Conservation (phyloP, 1,140 invertebrate species). For the Gonioctena quinquepunctata region DNA sequence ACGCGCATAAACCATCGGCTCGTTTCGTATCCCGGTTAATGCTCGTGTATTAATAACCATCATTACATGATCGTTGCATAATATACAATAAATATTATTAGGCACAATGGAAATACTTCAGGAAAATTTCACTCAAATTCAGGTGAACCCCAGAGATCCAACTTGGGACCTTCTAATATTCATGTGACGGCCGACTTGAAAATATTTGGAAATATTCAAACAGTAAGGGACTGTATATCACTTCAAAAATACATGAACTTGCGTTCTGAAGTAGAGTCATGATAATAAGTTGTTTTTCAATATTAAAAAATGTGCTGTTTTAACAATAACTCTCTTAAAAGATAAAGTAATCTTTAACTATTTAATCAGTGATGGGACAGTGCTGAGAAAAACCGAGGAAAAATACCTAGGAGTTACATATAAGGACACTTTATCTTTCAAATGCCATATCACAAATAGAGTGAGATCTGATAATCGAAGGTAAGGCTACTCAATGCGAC, state of each 20-base stretch:
- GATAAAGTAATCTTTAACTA: not conserved
- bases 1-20: too few relatives aligned
- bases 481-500: too few relatives aligned
- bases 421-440: not conserved
- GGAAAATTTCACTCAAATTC: too few relatives aligned
- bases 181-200: not conserved
- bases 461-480: too few relatives aligned
- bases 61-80: too few relatives aligned
- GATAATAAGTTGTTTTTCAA: not conserved
- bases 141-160: too few relatives aligned
- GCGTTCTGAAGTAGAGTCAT: not conserved
- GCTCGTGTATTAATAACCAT: too few relatives aligned
- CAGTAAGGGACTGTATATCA: not conserved
- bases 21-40: too few relatives aligned
- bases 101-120: too few relatives aligned
- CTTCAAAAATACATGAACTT: not conserved
- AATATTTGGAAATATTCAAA: not conserved
- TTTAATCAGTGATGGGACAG: not conserved
- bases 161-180: too few relatives aligned
- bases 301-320: not conserved
- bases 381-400: not conserved
- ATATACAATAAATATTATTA: too few relatives aligned
- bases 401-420: not conserved
- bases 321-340: not conserved
- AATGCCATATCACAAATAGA: too few relatives aligned